Evolutionary conservation across 2,888 invertebrate species (phyloP).

Genomic region (Aethes cnicana): DNA sequence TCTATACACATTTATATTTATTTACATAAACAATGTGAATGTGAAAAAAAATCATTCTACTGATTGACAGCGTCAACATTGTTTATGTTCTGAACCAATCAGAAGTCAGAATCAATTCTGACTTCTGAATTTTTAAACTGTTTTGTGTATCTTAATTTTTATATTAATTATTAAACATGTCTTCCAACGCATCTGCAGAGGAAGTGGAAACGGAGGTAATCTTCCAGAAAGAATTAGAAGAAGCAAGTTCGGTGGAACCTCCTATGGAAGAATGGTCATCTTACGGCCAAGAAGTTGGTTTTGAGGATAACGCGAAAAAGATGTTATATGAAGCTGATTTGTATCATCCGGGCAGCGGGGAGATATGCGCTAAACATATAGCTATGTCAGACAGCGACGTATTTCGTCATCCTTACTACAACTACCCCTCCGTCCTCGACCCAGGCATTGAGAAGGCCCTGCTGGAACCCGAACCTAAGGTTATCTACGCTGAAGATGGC

Average conservation of each 20-base stretch:
- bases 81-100: too few relatives aligned
- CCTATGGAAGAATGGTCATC: slow-evolving; percentile 67
- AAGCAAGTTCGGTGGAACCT: slow-evolving; percentile 56
- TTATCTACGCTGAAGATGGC: slow-evolving; percentile 58
- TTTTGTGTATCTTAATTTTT: too few relatives aligned
- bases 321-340: slow-evolving; percentile 44
- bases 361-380: slow-evolving; percentile 59
- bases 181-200: slow-evolving; percentile 19
- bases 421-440: slow-evolving; percentile 61
- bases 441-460: slow-evolving; percentile 63
- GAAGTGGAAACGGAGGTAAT: slow-evolving; percentile 30
- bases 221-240: slow-evolving; percentile 38
- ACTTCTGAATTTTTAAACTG: neutral
- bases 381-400: slow-evolving; percentile 57
- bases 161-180: neutral
- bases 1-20: too few relatives aligned
- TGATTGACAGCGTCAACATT: too few relatives aligned
- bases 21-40: too few relatives aligned
- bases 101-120: too few relatives aligned
- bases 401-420: slow-evolving; percentile 57
- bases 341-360: slow-evolving; percentile 57
- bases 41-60: too few relatives aligned
- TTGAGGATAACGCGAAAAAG: slow-evolving; percentile 48
- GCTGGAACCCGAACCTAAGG: slow-evolving; percentile 41
- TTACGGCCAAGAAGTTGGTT: slow-evolving; percentile 39